Base-by-base conservation (phyloP, 2,797 vertebrate species). In the Oophaga sylvatica region DNA sequence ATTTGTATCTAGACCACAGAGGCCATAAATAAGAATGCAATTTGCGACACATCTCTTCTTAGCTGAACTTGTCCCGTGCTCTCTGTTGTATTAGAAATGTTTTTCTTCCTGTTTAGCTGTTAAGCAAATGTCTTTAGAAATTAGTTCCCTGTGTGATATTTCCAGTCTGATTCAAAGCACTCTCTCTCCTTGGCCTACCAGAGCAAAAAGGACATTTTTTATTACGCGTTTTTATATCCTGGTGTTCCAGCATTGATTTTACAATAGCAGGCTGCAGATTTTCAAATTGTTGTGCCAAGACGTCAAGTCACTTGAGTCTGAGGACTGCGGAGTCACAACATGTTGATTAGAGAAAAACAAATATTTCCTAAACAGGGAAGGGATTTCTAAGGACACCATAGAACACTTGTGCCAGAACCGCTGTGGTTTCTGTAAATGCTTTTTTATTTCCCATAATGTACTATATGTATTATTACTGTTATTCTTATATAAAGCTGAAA, bases 121-220 rank as follows among this genome's bases (percentile, higher is more conserved):
- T 81, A 81, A 84, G 87, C 79, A 81, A 89, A 89, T 89, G 83
- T 62, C 83, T 86, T 85, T 86, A 81, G 79, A 89, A 89, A 89
- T 89, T 85, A 85, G 83, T 89, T 89, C 83, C 70, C 87, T 86
- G 83, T 89, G 87, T 89, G 87, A 89, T 89, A 89, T 89, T 89
- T 89, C 87, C 83, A 89, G 81, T 86, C 53, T 86, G 83, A 82
- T 89, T 89, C 83, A 76, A 85, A 77, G 79, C 79, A 86, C 83
- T 89, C 82, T 67, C 87, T 81, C 78, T 89, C 87, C 80, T 80
- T 89, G 87, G 83, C 87, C 87, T 89, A 81, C 10, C 70, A 82
- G 83, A 82, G 71, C 83, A 89, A 85, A 89, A 89, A 85, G 83
- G 79, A 86, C 78, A 81, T 85, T 89, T 86, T 89, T 82, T 89